Evolutionary conservation across 1,140 invertebrate species (phyloP).

Genomic region (silkworm (Bombyx mori)): ASM3026992v2 NC_085110.1:373501-374000

Average conservation of each 20-base stretch:
- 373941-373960: no score
- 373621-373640: conserved; percentile 18
- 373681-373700: conserved; percentile 13
- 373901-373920: no score
- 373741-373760: no score
- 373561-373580: conserved; percentile 10
- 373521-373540: conserved; percentile 25
- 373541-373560: conserved; percentile 21
- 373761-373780: neutral
- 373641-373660: conserved; percentile 26
- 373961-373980: no score
- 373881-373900: no score
- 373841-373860: no score
- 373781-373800: neutral
- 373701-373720: conserved; percentile 9
- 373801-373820: neutral
- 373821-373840: no score
- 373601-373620: conserved; percentile 14
- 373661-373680: conserved; percentile 14
- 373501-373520: conserved; percentile 5
- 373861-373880: no score
- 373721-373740: neutral
- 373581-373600: conserved; percentile 15
- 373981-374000: no score
- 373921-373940: no score